These are phyloP conservation scores for Xiphophorus birchmanni DNA, from an alignment of 2,797 vertebrate species.

Conservation along the genomic window DNA sequence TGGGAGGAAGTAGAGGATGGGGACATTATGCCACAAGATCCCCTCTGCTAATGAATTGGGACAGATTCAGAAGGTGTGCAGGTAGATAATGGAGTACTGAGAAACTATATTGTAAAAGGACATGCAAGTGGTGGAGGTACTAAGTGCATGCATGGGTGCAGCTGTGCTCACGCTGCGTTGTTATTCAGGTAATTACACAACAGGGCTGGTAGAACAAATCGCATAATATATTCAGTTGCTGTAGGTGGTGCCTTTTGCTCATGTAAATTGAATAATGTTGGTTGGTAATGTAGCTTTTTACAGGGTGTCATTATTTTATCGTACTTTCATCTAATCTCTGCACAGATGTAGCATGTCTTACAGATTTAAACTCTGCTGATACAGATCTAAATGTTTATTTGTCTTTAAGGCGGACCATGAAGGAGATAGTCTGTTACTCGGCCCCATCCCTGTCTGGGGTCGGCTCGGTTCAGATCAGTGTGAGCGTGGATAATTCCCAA, in stretches of 20 bases:
- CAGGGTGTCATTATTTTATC: constrained; percentile 1
- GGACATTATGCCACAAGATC: constrained; percentile 14
- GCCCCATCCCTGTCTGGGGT: constrained; percentile 89
- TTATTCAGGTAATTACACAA: constrained; percentile 32
- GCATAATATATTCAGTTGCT: constrained; percentile 14
- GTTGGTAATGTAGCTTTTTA: constrained; percentile 9
- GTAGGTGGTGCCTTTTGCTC: constrained; percentile 11
- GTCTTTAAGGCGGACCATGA: constrained; percentile 84
- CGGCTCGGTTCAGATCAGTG: constrained; percentile 87
- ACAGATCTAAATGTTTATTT: not conserved
- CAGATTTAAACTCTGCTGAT: not conserved
- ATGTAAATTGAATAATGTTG: constrained; percentile 23
- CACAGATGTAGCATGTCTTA: not conserved
- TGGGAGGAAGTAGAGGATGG: constrained; percentile 57
- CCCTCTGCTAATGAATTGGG: constrained; percentile 82
- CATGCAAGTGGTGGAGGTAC: constrained; percentile 6
- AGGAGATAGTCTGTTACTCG: constrained; percentile 92
- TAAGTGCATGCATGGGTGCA: not conserved
- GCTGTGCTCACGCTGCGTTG: constrained; percentile 14
- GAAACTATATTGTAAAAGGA: not conserved
- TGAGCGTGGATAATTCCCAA: constrained; percentile 92
- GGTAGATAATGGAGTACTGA: constrained; percentile 71
- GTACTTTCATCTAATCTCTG: constrained; percentile 1
- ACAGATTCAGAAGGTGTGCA: constrained; percentile 73
- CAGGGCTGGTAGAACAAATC: constrained; percentile 31